Percentiles rank a stretch among this genome's conserved stretches.
phyloP scores from a whole-genome alignment of 1,140 invertebrate genomes.

The Lethocerus indicus region DNA sequence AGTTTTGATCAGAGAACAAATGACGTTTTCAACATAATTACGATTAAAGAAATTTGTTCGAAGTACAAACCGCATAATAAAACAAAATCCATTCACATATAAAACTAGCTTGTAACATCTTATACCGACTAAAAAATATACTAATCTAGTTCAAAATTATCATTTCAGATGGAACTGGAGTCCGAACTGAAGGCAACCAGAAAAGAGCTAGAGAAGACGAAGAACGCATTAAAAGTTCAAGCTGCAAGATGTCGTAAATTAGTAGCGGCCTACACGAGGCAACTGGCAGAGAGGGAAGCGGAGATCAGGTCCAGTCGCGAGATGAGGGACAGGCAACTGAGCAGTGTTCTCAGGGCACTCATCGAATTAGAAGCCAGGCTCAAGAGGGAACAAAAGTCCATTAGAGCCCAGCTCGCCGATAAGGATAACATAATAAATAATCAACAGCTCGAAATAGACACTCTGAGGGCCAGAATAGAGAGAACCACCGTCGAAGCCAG shows the following conservation, averaged over 20 bases:
- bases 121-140: too few species aligned
- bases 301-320: conserved; percentile 37
- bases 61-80: too few species aligned
- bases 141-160: neutral
- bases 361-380: conserved; percentile 50
- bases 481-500: too few species aligned
- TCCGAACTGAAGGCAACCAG: conserved; percentile 41
- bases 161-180: conserved; percentile 28
- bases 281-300: conserved; percentile 38
- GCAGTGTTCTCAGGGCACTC: conserved; percentile 44
- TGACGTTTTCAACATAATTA: too few species aligned
- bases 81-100: too few species aligned
- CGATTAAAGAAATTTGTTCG: too few species aligned
- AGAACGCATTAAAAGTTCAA: conserved; percentile 26
- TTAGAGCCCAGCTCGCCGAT: conserved; percentile 43
- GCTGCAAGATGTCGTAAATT: conserved; percentile 35
- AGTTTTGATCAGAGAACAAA: too few species aligned
- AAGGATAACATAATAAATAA: conserved; percentile 50
- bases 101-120: too few species aligned
- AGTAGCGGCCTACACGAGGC: conserved; percentile 36
- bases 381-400: conserved; percentile 53
- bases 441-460: conserved; percentile 48
- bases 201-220: conserved; percentile 33
- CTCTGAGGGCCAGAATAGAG: conserved; percentile 29
- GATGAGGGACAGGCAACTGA: conserved; percentile 44